Evolutionary conservation across 2,888 invertebrate species (phyloP).

Genomic region (Tetheella fluctuosa): DNA sequence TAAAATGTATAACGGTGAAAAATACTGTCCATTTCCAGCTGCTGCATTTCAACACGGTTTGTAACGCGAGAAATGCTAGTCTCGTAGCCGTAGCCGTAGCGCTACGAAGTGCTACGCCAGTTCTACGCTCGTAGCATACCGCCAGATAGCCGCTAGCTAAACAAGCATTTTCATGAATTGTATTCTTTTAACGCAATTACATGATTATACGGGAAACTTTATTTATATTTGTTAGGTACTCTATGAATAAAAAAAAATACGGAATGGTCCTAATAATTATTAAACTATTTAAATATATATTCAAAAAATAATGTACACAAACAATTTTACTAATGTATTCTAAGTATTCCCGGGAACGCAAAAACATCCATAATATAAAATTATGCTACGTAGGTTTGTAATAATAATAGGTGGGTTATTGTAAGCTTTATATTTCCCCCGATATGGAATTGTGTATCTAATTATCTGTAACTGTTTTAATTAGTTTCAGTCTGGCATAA

Average conservation of each 20-base stretch:
- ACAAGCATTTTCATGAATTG: conserved; percentile 32
- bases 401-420: conserved; percentile 35
- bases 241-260: neutral
- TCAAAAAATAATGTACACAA: too few relatives aligned
- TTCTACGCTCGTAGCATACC: conserved; percentile 26
- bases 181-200: conserved; percentile 27
- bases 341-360: neutral
- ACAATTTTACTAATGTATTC: too few relatives aligned
- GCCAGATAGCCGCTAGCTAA: conserved; percentile 17
- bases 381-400: conserved; percentile 6
- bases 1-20: conserved; percentile 1
- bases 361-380: neutral
- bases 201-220: conserved; percentile 5
- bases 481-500: conserved; percentile 45
- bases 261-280: too few relatives aligned
- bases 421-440: conserved; percentile 38
- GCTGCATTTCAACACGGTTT: neutral
- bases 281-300: too few relatives aligned
- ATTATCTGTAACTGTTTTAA: conserved; percentile 55
- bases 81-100: conserved; percentile 17
- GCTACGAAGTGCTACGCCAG: conserved; percentile 28
- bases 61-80: conserved; percentile 1
- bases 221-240: neutral
- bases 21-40: conserved; percentile 1
- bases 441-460: conserved; percentile 45